Evolutionary conservation across 30 jellyfish, hydroid and myxozoan species (phyloP).

Genomic region (Mastigias papua): DNA sequence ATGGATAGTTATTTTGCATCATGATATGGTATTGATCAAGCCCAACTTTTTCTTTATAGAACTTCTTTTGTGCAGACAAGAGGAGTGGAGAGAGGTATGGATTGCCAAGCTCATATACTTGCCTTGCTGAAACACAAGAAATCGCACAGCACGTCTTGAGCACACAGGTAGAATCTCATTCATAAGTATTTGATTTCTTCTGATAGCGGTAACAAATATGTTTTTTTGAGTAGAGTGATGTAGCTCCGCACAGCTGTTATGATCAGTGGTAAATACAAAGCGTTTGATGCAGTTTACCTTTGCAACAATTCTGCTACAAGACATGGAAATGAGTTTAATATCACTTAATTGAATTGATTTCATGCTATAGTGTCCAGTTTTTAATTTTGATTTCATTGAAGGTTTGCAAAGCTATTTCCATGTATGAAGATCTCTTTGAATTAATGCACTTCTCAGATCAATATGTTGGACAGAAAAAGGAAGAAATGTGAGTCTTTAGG

Average conservation of each 20-base stretch:
- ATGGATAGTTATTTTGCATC: too few species aligned
- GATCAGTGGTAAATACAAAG: too few species aligned
- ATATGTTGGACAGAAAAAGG: slow-evolving; percentile 98
- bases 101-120: slow-evolving; percentile 80
- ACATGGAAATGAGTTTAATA: too few species aligned
- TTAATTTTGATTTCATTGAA: background rate
- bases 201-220: background rate
- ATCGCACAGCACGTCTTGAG: slow-evolving; percentile 92
- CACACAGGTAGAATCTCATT: slow-evolving; percentile 81
- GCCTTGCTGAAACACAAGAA: slow-evolving; percentile 93
- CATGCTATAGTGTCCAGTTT: background rate
- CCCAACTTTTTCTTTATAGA: slow-evolving; percentile 43
- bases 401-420: slow-evolving; percentile 93
- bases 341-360: too few species aligned
- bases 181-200: background rate
- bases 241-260: too few species aligned
- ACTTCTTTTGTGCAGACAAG: slow-evolving; percentile 93
- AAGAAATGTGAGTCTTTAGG: slow-evolving; percentile 77
- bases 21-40: too few species aligned
- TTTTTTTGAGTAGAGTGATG: too few species aligned
- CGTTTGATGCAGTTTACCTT: too few species aligned
- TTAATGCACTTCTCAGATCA: slow-evolving; percentile 98
- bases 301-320: too few species aligned
- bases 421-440: slow-evolving; percentile 90
- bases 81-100: slow-evolving; percentile 93